Base-by-base conservation (phyloP, 2,888 invertebrate species). In the Anthrax anthrax region DNA sequence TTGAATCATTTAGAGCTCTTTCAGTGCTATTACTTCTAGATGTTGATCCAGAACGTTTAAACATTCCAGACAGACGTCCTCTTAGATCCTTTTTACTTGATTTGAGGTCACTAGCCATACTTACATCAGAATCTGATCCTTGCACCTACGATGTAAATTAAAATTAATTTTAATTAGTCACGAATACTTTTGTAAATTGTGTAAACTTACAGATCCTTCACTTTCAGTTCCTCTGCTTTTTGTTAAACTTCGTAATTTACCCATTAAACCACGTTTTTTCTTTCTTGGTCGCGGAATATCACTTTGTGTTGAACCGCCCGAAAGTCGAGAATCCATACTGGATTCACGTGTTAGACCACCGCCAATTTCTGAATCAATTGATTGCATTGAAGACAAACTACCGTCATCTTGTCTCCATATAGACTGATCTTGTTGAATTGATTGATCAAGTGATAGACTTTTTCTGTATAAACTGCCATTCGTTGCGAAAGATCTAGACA, bases 341-440 rank as follows among this genome's bases (percentile, higher is more conserved):
- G 80, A 75, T 61, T 87, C 87, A 44, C 84, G 74, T 42, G 77
- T 77, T 65, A 79, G 65, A 39, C 72, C 73, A 51, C 74, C 78
- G 54, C 83, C 82, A 34, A 74, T 63, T 50, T 77, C 78, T 2
- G 78, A 78, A 56, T 83, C 82, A 50, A 84, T 67, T 1, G 88
- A 88, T 57, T 85, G 84, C 66, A 89, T 73, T 50, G 89, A 89
- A 0, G 86, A 84, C 49, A 85, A 76, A 60, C 89, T 90, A 49
- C 86, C 86, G 52, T 87, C 86, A 44, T 81, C 81, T 27, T 81
- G 79, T 55, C 81, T 83, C 90, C 90, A 90, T 57, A 90, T 87
- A 48, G 72, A 73, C 57, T 69, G 69, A 52, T 73, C 73, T 42
- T 65, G 58, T 51, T 72, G 71, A 52, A 70, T 70, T 38, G 68